Base-by-base conservation (phyloP, 2,888 invertebrate species). In the Brenthis daphne region DNA sequence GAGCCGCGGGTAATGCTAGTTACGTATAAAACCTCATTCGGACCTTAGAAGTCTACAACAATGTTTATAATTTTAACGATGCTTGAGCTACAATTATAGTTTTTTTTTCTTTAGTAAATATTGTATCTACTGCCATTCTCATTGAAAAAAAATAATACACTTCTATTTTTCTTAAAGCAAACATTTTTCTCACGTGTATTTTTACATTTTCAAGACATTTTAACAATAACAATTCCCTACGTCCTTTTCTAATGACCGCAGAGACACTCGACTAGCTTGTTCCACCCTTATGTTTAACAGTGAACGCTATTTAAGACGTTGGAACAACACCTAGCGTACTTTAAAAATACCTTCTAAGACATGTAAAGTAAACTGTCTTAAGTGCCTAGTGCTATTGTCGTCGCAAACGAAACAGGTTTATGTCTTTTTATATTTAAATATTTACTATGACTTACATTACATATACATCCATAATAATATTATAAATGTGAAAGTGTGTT, bases 221-320 rank as follows among this genome's bases (percentile, higher is more conserved):
- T 63, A 60, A 63, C 37, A 54, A 43, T 37, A 37, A 14, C 63
- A 63, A 20, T 63, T 54, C 43, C 54, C 63, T 63, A 48, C 50
- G 33, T 60, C 50, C 53, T 53, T 61, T 55, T 63, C 67, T 67
- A 67, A 63, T 56, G 67, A 67, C 67, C 67, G 37, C 56, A 56
- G 61, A 54, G 55, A 63, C 67, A 67, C 55, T 60, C 54, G 48
- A 60, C 61, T 56, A 14, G 56, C 50, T 55, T n/a, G 56, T 67
- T 20, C 54, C 55, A 20, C 48, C 47, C 66, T 66, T 55, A 60
- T 54, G 60, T 55, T 60, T 58, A 60, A 51, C 58, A 47, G 29
- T 50, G 61, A 68, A 47, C 60, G 67, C 65, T 69, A 66, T 73
- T 69, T 67, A 64, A 71, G 64, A 68, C 70, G 57, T 61, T 67